Conservation (phyloP, 2,113 vertebrate genomes). For the Cyanistes caeruleus region DNA sequence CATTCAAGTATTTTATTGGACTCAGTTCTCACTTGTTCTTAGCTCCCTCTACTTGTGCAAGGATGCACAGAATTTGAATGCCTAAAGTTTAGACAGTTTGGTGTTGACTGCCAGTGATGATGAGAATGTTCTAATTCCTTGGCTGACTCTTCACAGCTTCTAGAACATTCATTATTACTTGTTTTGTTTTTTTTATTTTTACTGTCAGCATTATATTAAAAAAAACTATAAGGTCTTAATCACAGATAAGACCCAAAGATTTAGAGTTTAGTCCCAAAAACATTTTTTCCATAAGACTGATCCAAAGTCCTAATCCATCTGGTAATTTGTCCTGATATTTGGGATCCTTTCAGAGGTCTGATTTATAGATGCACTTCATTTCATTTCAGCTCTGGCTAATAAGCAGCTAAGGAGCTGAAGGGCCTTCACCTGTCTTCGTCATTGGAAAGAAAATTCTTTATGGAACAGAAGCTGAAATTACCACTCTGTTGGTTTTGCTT, state of each 20-base stretch:
- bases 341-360: neutral
- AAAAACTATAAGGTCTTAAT: neutral
- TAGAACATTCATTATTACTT: neutral
- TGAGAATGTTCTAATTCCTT: neutral
- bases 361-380: neutral
- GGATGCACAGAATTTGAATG: neutral
- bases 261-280: neutral
- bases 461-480: neutral
- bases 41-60: neutral
- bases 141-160: neutral
- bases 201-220: neutral
- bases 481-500: neutral
- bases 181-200: neutral
- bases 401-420: neutral
- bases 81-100: neutral
- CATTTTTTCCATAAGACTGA: neutral
- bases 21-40: neutral
- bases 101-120: neutral
- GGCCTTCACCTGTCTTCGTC: neutral
- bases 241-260: neutral
- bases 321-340: neutral
- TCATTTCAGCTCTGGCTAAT: neutral
- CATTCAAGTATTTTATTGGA: neutral
- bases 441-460: neutral
- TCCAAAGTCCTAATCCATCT: neutral